These are phyloP conservation scores for Aphidius gifuensis DNA, from an alignment of 1,140 invertebrate species.

Conservation along the genomic window DNA sequence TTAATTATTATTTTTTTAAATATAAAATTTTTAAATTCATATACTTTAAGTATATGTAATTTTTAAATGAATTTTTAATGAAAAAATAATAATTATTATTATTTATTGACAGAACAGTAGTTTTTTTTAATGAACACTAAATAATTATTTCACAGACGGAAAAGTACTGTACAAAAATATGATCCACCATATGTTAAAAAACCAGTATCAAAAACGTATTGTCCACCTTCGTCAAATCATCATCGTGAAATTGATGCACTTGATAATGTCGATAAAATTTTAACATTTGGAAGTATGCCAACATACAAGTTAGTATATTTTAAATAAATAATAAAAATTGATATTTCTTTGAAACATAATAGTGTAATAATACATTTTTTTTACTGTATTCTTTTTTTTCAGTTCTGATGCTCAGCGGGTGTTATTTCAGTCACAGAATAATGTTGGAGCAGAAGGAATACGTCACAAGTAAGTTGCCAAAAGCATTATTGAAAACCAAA, in stretches of 20 bases:
- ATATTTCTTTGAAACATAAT: neutral
- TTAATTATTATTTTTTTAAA: neutral
- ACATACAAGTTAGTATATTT: conserved; percentile 71
- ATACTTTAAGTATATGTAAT: neutral
- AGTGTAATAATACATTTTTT: neutral
- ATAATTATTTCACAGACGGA: conserved; percentile 62
- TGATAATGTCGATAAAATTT: conserved; percentile 75
- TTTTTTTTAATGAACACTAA: conserved; percentile 34
- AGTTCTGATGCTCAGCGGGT: conserved; percentile 69
- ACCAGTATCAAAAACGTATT: conserved; percentile 70
- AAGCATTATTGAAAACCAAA: too few relatives aligned
- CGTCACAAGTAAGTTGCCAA: conserved; percentile 60
- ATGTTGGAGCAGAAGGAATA: conserved; percentile 59
- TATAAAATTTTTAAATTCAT: neutral
- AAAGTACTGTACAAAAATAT: conserved; percentile 82
- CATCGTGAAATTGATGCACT: conserved; percentile 68
- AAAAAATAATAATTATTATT: conserved; percentile 14
- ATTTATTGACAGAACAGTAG: conserved; percentile 10
- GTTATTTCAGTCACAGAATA: conserved; percentile 69
- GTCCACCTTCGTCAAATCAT: conserved; percentile 55
- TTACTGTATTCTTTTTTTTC: conserved; percentile 36
- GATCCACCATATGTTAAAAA: conserved; percentile 83
- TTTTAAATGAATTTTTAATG: conserved; percentile 3
- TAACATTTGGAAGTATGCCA: conserved; percentile 74
- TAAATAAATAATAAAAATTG: neutral